Percentiles rank a stretch among this genome's conserved stretches.
These are phyloP conservation scores for Spicauda simplicius DNA, from an alignment of 2,888 invertebrate genomes.

Conservation along the genomic window DNA sequence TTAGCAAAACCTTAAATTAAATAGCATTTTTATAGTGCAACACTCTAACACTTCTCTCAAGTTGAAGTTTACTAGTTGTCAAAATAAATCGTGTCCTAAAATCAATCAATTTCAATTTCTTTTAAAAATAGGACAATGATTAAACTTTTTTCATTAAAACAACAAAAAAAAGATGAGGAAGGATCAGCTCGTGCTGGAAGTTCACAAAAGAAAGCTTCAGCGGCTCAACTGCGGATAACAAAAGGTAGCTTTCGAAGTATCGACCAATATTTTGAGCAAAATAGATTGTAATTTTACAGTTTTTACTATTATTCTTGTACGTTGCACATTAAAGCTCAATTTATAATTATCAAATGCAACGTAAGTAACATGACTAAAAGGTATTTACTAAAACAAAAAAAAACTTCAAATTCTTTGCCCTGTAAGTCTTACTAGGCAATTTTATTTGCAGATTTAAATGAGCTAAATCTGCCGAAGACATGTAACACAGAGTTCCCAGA, in stretches of 20 bases:
- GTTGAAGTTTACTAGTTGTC: conserved; percentile 57
- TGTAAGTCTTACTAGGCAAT: conserved; percentile 21
- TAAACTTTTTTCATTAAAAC: conserved; percentile 98
- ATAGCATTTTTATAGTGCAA: conserved; percentile 3
- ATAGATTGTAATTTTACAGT: conserved; percentile 6
- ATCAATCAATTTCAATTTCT: conserved; percentile 64
- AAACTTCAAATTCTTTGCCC: not conserved
- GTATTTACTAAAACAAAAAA: not conserved
- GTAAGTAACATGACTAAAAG: not conserved
- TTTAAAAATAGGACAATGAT: conserved; percentile 90
- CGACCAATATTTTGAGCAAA: conserved; percentile 28
- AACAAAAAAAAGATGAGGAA: conserved; percentile 99
- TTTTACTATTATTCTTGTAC: not conserved
- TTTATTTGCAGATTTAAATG: conserved; percentile 94
- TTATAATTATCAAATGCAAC: not conserved
- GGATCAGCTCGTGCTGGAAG: conserved; percentile 85
- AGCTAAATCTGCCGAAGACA: conserved; percentile 98
- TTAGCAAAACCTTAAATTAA: not conserved
- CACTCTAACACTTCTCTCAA: conserved; percentile 16
- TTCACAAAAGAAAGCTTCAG: conserved; percentile 97
- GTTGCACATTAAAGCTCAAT: not conserved
- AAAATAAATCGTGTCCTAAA: conserved; percentile 74
- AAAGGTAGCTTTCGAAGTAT: conserved; percentile 88
- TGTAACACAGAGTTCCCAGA: conserved; percentile 98
- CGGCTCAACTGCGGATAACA: conserved; percentile 98